These are phyloP conservation scores for Tetranychus truncatus DNA, from an alignment of 2,888 invertebrate genomes.

Conservation along the genomic window DNA sequence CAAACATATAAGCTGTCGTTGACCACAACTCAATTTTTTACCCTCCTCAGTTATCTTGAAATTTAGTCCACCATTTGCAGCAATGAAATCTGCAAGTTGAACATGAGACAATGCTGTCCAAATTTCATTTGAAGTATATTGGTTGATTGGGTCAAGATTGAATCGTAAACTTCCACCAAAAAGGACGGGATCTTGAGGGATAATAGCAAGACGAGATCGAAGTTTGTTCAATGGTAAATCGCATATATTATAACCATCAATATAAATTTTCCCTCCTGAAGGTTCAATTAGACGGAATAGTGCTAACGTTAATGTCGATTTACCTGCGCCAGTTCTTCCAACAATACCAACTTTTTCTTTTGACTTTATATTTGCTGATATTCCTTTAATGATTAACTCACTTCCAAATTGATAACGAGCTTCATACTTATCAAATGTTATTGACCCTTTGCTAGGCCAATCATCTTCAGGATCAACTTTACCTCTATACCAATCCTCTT, in stretches of 20 bases:
- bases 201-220: conserved; percentile 32
- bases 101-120: conserved; percentile 41
- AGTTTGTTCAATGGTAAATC: conserved; percentile 33
- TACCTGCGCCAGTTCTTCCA: conserved; percentile 13
- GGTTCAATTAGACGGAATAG: conserved; percentile 18
- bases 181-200: conserved; percentile 70
- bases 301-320: conserved; percentile 43
- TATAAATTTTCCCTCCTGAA: conserved; percentile 14
- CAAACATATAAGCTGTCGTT: conserved; percentile 36
- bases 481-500: conserved; percentile 26
- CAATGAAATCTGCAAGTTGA: conserved; percentile 36
- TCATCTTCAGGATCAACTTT: conserved; percentile 40
- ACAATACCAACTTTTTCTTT: conserved; percentile 24
- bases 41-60: conserved; percentile 37
- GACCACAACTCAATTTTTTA: conserved; percentile 35
- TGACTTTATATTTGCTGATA: conserved; percentile 11
- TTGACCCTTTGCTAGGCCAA: conserved; percentile 65
- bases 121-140: conserved; percentile 35
- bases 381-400: conserved; percentile 31
- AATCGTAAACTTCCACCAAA: conserved; percentile 76
- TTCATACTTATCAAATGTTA: conserved; percentile 59
- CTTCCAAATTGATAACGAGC: conserved; percentile 67
- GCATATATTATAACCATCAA: conserved; percentile 14
- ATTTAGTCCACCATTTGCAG: conserved; percentile 29
- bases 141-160: conserved; percentile 76